These are phyloP conservation scores for Pseudomugil gertrudae DNA, from an alignment of 2,797 vertebrate species.

Conservation along the genomic window DNA sequence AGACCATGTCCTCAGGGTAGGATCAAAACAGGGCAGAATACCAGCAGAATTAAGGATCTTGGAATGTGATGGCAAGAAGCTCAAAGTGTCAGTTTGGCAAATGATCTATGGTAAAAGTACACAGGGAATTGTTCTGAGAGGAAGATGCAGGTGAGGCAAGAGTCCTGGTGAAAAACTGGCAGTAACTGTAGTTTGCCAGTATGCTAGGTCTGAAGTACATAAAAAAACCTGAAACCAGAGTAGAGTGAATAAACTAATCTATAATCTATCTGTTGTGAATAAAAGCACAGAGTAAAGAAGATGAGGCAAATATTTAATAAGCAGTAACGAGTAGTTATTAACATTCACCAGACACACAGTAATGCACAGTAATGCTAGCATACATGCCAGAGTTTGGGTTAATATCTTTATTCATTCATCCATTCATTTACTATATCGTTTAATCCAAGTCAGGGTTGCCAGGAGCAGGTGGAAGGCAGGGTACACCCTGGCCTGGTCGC, in stretches of 20 bases:
- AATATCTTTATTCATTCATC: too few relatives aligned
- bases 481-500: too few relatives aligned
- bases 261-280: neutral
- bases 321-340: too few relatives aligned
- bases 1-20: neutral
- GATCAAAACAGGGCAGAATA: neutral
- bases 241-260: neutral
- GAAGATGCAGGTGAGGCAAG: neutral
- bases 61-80: conserved; percentile 1
- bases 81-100: conserved; percentile 5
- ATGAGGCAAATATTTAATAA: too few relatives aligned
- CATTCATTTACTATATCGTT: too few relatives aligned
- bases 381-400: too few relatives aligned
- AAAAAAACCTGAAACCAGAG: neutral
- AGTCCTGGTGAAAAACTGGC: neutral
- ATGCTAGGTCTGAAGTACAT: neutral
- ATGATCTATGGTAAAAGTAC: neutral
- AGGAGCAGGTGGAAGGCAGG: too few relatives aligned
- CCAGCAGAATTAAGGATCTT: neutral
- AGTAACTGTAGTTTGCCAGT: neutral
- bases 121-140: neutral
- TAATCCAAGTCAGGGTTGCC: too few relatives aligned
- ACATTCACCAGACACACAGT: neutral
- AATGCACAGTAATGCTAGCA: too few relatives aligned
- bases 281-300: neutral